A percentile compares a stretch with the other conserved stretches of the same genome.
Conservation (phyloP, 2,888 invertebrate genomes). For the Cosmia trapezina region DNA sequence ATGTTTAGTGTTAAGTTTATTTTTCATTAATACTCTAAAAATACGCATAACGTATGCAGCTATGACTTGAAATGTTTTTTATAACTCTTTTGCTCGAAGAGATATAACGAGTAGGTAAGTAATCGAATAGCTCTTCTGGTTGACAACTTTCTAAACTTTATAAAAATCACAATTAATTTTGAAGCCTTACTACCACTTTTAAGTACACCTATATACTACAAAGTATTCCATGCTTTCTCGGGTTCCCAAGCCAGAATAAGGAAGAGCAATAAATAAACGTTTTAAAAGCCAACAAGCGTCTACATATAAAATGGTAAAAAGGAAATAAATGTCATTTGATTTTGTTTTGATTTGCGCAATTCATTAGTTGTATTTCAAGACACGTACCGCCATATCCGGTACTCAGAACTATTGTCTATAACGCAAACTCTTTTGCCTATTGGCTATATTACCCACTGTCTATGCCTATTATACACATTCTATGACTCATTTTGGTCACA, state of each 20-base stretch:
- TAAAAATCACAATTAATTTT: not conserved
- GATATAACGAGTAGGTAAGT: not conserved
- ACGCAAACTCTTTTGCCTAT: constrained; percentile 41
- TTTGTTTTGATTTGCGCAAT: constrained; percentile 63
- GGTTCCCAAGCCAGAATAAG: constrained; percentile 33
- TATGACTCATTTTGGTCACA: constrained; percentile 59
- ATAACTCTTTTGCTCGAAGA: not conserved
- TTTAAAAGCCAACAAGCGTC: constrained; percentile 19
- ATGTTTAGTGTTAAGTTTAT: not conserved
- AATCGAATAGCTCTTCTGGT: not conserved
- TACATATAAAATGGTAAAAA: constrained; percentile 34
- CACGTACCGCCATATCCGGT: constrained; percentile 64
- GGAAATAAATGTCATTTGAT: constrained; percentile 55
- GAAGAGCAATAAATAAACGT: constrained; percentile 27
- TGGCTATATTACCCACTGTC: constrained; percentile 18
- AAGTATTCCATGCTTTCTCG: not conserved
- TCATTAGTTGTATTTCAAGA: constrained; percentile 45
- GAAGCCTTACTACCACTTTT: not conserved
- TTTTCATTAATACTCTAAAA: not conserved
- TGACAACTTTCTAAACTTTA: not conserved
- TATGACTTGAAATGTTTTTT: not conserved
- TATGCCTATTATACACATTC: constrained; percentile 35
- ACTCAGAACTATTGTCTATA: constrained; percentile 32
- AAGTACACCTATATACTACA: not conserved
- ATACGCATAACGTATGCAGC: not conserved